Base-by-base conservation (phyloP, 2,113 vertebrate genomes). In the Lophotis ruficrista region DNA sequence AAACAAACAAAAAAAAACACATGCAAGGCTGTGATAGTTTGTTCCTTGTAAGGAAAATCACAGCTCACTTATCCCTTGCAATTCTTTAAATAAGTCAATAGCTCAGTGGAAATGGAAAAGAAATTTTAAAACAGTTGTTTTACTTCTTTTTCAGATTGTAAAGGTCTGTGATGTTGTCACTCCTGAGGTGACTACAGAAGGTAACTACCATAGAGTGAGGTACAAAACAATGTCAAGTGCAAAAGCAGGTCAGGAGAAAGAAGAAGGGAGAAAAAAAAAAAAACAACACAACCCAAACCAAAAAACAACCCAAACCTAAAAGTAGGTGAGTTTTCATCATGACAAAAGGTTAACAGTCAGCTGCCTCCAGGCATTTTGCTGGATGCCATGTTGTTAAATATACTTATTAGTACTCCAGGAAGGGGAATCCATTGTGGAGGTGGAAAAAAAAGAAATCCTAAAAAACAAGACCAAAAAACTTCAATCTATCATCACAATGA, bases 1-100 rank as follows among this genome's bases (percentile, higher is more conserved):
- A 90, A 58, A 54, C 77, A 54, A 80, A 88, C 76, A 90, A 58
- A 54, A 80, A 54, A 80, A 88, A 92, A 75, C 19, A 64, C 76
- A 83, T 35, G 64, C 72, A 66, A 86, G 68, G 56, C 76, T 79
- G 35, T 48, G 57, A 69, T 25, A 71, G 57, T n/a, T 57, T 50
- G 45, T 64, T 61, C 66, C 64, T 94, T 93, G 78, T 33, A 60
- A 93, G 68, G 68, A 88, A 89, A 88, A 94, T 66, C 85, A 73
- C 64, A 57, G 51, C 41, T 88, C 90, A 58, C 43, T 90, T 70
- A 68, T 48, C 30, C 64, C 54, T 76, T 70, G 69, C 14, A 53
- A 78, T 83, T 81, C 86, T 84, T 90, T 75, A 71, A 89, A 81
- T 1, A 9, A 84, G 72, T 83, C 33, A 4, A 69, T 51, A 84